phyloP scores from a whole-genome alignment of 2,888 invertebrate genomes.

The Chaetogeoica ovagalla region DNA sequence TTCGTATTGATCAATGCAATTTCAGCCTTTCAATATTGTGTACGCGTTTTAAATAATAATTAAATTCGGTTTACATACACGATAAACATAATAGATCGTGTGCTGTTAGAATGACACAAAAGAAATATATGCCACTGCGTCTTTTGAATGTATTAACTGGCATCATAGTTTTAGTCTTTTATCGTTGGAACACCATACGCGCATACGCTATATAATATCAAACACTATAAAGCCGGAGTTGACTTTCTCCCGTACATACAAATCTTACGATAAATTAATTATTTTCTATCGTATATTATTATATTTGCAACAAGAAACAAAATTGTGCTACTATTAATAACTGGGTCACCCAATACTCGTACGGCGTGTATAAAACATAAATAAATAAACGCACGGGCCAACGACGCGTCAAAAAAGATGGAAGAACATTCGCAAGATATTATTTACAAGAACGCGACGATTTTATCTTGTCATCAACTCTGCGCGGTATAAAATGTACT shows the following conservation, averaged over 20 bases:
- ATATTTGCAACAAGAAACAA: not conserved
- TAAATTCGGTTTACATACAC: not conserved
- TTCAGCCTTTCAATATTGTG: too few species aligned
- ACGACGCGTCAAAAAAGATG: too few species aligned
- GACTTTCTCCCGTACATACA: conserved; percentile 27
- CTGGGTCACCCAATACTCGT: conserved; percentile 4
- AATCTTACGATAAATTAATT: conserved; percentile 31
- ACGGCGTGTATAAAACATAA: not conserved
- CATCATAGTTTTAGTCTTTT: not conserved
- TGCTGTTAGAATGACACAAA: not conserved
- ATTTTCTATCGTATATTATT: conserved; percentile 6
- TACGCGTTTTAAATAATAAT: not conserved
- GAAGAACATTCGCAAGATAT: too few species aligned
- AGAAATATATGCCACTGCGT: not conserved
- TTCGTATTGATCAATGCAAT: too few species aligned
- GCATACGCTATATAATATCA: not conserved
- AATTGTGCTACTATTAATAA: not conserved
- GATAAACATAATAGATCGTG: not conserved
- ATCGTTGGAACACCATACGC: not conserved
- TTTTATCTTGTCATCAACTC: too few species aligned
- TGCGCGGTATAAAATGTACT: not conserved
- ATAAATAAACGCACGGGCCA: not conserved
- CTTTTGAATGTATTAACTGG: not conserved
- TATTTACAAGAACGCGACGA: too few species aligned
- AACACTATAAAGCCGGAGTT: conserved; percentile 1